Evolutionary conservation across 2,888 invertebrate species (phyloP).

Genomic region (Dendrolimus pini): DNA sequence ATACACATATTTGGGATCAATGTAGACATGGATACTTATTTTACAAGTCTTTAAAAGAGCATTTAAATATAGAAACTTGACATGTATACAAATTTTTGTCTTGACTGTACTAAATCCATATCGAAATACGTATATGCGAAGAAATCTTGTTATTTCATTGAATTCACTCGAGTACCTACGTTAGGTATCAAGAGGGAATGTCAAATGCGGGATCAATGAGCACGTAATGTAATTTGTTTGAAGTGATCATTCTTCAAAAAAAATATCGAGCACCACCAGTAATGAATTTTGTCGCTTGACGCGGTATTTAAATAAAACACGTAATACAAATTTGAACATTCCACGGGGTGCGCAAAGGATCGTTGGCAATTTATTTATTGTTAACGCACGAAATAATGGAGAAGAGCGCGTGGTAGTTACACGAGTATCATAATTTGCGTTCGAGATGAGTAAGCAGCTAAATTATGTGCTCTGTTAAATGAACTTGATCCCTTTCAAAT

Average conservation of each 20-base stretch:
- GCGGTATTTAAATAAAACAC: slow-evolving; percentile 28
- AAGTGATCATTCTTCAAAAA: slow-evolving; percentile 21
- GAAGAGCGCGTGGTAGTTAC: slow-evolving; percentile 18
- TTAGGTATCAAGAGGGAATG: not conserved
- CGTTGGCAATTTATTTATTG: slow-evolving; percentile 34
- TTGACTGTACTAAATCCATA: too few species aligned
- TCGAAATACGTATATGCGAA: too few species aligned
- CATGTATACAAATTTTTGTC: too few species aligned
- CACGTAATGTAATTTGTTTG: slow-evolving; percentile 14
- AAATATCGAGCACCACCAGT: slow-evolving; percentile 14
- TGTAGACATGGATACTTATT: too few species aligned
- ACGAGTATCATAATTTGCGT: slow-evolving; percentile 6
- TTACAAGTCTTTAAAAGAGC: too few species aligned
- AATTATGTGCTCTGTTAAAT: slow-evolving; percentile 11
- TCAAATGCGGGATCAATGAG: slow-evolving; percentile 1
- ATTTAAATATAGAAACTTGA: too few species aligned
- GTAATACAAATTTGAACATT: slow-evolving; percentile 25
- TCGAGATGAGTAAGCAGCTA: slow-evolving; percentile 18
- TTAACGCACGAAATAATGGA: slow-evolving; percentile 26
- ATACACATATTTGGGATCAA: too few species aligned
- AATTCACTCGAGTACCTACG: not conserved
- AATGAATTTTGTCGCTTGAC: slow-evolving; percentile 25
- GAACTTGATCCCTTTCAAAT: slow-evolving; percentile 7
- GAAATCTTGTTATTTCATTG: too few species aligned
- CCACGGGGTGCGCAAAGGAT: slow-evolving; percentile 21